Evolutionary conservation across 2,888 invertebrate genomes (phyloP), one percentile per base, ranked within the genome.

Genomic region (Stenodema calcarata): DNA sequence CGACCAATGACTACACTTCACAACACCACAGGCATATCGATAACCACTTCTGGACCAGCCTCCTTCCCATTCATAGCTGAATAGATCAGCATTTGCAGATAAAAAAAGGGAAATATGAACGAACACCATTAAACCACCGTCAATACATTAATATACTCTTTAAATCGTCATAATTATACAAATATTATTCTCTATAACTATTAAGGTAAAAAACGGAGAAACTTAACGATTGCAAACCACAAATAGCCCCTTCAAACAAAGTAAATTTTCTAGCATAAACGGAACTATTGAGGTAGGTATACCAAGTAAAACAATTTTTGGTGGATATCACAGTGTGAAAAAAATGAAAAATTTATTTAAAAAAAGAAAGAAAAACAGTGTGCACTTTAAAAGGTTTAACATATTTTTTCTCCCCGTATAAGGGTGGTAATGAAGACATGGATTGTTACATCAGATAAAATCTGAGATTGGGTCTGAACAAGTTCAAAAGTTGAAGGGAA

Each of bases 241-340:
- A 47, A 47, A 47, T 47, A 47, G 47, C 47, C 47, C 47, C 47
- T 47, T 16, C 1, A 35, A 12, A 3, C 47, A 47, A 12, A 3
- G 47, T 47, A 16, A 47, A 9, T 42, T 47, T 47, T 7, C 47
- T 12, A 12, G 47, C 47, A 12, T 47, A 12, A 47, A 47, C 1
- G 47, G 47, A 14, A 47, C 47, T 47, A 47, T 47, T 16, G 47
- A 47, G 47, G 47, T 47, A 47, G 12, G 47, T 47, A 47, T 47
- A 9, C 12, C 47, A 47, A 47, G 47, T 4, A 47, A 47, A 75
- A 75, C 75, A 70, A 30, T 28, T 75, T 75, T 75, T 75, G 75
- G 75, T 75, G 75, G 35, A 75, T 75, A 75, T 75, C 75, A 75
- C 75, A 75, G 75, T 30, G 28, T 75, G 4, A 30, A 75, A 14